phyloP scores from a whole-genome alignment of 2,888 invertebrate genomes.

The Orthosia cruda region DNA sequence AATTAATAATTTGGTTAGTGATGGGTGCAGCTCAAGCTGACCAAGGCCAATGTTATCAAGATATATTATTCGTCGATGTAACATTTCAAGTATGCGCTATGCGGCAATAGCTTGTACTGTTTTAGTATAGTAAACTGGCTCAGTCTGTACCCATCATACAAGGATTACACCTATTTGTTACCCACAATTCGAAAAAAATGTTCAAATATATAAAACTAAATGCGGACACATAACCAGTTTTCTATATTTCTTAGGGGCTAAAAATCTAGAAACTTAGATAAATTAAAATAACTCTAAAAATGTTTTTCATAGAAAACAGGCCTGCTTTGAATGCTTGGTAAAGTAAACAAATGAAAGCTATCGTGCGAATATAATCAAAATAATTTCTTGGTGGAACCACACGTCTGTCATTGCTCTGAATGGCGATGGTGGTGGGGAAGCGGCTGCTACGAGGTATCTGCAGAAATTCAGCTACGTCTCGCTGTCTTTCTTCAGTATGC shows the following conservation, averaged over 20 bases:
- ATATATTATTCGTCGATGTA: background rate
- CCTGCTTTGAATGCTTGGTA: conserved; percentile 44
- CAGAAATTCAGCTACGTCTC: conserved; percentile 20
- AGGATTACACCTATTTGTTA: background rate
- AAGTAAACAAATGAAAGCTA: conserved; percentile 54
- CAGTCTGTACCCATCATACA: conserved; percentile 1
- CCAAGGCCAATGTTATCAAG: background rate
- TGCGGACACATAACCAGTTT: background rate
- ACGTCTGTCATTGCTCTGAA: conserved; percentile 9
- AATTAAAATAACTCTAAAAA: conserved; percentile 50
- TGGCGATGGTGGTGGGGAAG: conserved; percentile 17
- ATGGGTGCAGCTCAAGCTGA: background rate
- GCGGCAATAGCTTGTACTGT: conserved; percentile 4
- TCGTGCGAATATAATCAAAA: conserved; percentile 29
- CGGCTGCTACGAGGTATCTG: conserved; percentile 9
- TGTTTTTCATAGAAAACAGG: conserved; percentile 46
- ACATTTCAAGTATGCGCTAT: background rate
- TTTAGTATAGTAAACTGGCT: no score
- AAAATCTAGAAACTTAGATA: conserved; percentile 53
- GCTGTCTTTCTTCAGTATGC: conserved; percentile 18
- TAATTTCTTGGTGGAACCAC: conserved; percentile 23
- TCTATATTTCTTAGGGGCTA: conserved; percentile 11
- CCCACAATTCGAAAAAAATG: background rate
- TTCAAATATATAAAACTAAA: background rate
- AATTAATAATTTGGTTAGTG: conserved; percentile 19